Percentiles rank a stretch among this genome's conserved stretches.
These are phyloP conservation scores for Apodemus agrarius DNA, from an alignment of 2,797 vertebrate species.

Conservation along the genomic window DNA sequence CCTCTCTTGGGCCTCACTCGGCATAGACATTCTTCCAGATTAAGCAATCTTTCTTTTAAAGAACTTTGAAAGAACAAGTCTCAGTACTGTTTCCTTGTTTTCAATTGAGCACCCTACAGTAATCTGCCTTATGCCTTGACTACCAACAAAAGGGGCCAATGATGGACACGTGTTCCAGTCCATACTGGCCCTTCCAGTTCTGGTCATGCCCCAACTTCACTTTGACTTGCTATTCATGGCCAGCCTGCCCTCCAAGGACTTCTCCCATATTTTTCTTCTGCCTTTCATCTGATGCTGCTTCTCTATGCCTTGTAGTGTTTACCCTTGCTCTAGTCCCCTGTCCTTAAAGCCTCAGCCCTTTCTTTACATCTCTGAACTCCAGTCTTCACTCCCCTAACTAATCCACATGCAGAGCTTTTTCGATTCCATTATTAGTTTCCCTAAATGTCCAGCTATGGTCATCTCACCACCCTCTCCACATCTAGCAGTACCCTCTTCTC, in stretches of 20 bases:
- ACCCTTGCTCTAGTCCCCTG: constrained; percentile 26
- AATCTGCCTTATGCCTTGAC: not conserved
- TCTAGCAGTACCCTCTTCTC: not conserved
- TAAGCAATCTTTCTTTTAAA: constrained; percentile 41
- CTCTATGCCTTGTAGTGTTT: not conserved
- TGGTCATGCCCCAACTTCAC: not conserved
- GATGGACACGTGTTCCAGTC: not conserved
- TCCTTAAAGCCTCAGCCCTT: not conserved
- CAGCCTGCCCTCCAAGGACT: not conserved
- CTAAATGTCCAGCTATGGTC: not conserved
- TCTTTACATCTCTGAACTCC: constrained; percentile 2
- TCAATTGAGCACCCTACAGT: not conserved
- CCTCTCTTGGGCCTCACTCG: not conserved
- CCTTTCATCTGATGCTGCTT: not conserved
- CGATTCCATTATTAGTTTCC: not conserved
- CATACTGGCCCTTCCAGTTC: not conserved
- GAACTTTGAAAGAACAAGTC: constrained; percentile 43
- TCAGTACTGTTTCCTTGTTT: not conserved
- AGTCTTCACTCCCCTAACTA: constrained; percentile 28
- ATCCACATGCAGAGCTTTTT: not conserved
- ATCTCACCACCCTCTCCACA: not conserved
- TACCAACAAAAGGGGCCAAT: not conserved
- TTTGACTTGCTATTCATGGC: not conserved
- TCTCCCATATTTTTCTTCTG: not conserved
- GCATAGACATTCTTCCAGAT: not conserved